Conservation (phyloP, 2,113 vertebrate species). For the Poicephalus meyeri region DNA sequence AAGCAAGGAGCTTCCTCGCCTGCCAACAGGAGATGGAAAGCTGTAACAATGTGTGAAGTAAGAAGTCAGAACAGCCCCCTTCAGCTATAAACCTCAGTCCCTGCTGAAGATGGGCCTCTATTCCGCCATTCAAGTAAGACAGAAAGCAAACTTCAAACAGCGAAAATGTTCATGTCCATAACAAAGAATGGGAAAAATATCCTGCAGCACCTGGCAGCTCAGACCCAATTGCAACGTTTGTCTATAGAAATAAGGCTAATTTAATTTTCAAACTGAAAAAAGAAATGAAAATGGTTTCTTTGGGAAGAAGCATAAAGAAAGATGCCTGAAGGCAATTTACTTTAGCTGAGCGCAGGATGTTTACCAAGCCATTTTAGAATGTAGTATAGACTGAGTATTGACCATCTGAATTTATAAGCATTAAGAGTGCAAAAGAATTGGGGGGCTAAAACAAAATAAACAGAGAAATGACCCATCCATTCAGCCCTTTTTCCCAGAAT, state of each 20-base stretch:
- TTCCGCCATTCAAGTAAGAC: neutral
- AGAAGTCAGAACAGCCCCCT: neutral
- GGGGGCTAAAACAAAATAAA: neutral
- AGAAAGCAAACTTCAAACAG: neutral
- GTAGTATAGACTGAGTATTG: neutral
- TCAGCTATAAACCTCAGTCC: no score
- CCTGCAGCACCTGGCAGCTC: neutral
- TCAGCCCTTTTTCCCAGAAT: neutral
- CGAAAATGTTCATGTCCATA: neutral
- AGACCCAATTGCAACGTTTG: neutral
- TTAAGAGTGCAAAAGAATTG: neutral
- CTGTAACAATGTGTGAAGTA: neutral
- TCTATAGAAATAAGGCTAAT: neutral
- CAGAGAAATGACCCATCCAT: neutral
- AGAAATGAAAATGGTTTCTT: neutral
- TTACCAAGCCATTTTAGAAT: neutral
- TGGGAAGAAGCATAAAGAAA: neutral
- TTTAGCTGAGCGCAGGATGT: neutral
- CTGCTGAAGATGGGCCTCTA: neutral
- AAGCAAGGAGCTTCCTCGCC: neutral
- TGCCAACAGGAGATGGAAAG: neutral
- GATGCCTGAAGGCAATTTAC: neutral
- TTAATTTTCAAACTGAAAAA: neutral
- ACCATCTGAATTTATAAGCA: neutral
- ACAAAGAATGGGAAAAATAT: neutral